A percentile compares a stretch with the other conserved stretches of the same genome.
phyloP scores from a whole-genome alignment of 2,113 vertebrate species.

The Rhagologus leucostigma region DNA sequence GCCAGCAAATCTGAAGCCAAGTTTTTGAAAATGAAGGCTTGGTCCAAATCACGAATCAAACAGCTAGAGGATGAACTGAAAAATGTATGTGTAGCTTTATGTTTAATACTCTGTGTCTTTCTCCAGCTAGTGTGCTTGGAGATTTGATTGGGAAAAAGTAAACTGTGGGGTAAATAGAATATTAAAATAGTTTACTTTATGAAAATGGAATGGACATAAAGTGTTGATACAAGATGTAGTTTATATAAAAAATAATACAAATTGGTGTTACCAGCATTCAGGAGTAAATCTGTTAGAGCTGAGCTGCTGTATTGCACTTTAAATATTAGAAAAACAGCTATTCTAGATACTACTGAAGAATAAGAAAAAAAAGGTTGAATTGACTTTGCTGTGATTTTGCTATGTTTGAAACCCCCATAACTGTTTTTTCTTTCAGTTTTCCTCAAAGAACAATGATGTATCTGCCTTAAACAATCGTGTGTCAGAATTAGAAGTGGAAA shows the following conservation, averaged over 20 bases:
- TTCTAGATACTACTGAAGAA: background rate
- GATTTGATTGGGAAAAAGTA: background rate
- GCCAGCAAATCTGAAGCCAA: conserved; percentile 86
- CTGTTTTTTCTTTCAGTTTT: conserved; percentile 64
- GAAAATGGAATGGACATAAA: background rate
- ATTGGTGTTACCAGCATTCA: background rate
- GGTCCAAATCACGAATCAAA: conserved; percentile 85
- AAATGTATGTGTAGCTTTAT: conserved; percentile 66
- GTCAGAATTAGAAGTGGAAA: conserved; percentile 78
- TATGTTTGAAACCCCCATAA: background rate
- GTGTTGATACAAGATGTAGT: background rate
- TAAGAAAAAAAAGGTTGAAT: background rate
- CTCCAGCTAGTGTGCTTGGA: background rate
- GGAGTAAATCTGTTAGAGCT: background rate
- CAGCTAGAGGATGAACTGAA: conserved; percentile 86
- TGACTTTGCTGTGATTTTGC: background rate
- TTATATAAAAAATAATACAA: background rate
- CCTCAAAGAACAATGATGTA: conserved; percentile 65
- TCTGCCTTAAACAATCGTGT: conserved; percentile 69
- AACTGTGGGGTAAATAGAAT: background rate
- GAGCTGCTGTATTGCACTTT: background rate
- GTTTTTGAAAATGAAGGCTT: conserved; percentile 90
- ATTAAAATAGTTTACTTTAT: background rate
- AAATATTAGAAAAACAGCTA: background rate
- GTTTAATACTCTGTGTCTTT: background rate